Conservation (phyloP, 2,888 invertebrate genomes). For the Meandrusa payeni region DNA sequence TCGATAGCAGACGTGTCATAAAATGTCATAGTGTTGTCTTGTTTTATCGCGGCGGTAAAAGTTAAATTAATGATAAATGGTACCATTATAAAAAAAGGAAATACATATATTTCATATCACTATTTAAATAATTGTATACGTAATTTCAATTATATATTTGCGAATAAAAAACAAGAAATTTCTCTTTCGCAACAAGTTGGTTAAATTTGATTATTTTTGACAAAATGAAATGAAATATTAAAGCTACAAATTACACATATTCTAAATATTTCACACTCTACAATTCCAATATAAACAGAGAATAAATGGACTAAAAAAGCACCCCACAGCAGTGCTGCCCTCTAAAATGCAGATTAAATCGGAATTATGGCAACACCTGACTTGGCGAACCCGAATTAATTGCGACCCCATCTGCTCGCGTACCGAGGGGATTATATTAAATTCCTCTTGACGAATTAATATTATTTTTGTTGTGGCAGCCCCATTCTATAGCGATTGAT, state of each 20-base stretch:
- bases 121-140: too few relatives aligned
- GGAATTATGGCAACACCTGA: constrained; percentile 51
- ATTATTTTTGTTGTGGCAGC: constrained; percentile 46
- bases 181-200: too few relatives aligned
- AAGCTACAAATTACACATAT: background rate
- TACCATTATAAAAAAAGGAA: too few relatives aligned
- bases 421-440: constrained; percentile 53
- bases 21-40: background rate
- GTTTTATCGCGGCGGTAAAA: too few relatives aligned
- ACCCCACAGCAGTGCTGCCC: constrained; percentile 35
- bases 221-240: background rate
- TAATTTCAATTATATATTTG: too few relatives aligned
- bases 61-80: too few relatives aligned
- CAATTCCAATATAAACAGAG: constrained; percentile 31
- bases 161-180: too few relatives aligned
- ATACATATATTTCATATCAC: too few relatives aligned
- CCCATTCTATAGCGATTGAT: constrained; percentile 19
- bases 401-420: constrained; percentile 45
- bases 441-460: constrained; percentile 57
- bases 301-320: constrained; percentile 24
- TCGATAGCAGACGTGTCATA: constrained; percentile 13
- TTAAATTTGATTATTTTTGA: too few relatives aligned
- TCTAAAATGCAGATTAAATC: constrained; percentile 51
- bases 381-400: constrained; percentile 41
- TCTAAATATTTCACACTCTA: constrained; percentile 1